A percentile compares a stretch with the other conserved stretches of the same genome.
These are phyloP conservation scores for Suncus etruscus DNA, from an alignment of 2,113 vertebrate genomes.

Conservation along the genomic window DNA sequence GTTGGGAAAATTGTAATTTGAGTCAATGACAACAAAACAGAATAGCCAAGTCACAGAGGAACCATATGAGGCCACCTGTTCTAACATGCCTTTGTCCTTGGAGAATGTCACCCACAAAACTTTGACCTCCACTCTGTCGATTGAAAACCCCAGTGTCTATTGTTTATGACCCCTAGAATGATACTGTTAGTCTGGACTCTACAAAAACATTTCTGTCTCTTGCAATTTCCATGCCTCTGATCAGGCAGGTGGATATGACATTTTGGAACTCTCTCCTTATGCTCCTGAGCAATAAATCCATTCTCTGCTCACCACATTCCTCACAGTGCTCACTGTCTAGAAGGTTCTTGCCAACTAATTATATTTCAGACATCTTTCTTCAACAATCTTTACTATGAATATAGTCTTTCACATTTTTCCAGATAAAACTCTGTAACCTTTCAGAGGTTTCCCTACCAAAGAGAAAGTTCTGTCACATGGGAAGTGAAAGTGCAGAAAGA, in stretches of 20 bases:
- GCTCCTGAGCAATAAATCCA: not conserved
- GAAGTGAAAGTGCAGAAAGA: not conserved
- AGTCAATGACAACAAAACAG: not conserved
- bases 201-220: not conserved
- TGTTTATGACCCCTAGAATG: not conserved
- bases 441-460: not conserved
- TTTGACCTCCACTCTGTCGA: accelerated
- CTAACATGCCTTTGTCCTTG: accelerated
- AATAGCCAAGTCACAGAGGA: not conserved
- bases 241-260: not conserved
- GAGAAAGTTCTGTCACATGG: not conserved
- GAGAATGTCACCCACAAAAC: not conserved
- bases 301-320: not conserved
- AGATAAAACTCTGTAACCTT: not conserved
- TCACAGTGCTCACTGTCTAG: not conserved
- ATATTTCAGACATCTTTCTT: not conserved
- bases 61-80: not conserved
- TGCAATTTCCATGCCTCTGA: not conserved
- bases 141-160: not conserved
- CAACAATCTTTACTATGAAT: not conserved
- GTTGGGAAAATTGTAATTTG: not conserved
- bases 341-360: not conserved
- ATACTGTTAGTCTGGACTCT: not conserved
- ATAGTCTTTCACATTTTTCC: slow-evolving; percentile 38
- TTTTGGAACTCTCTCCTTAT: not conserved